Evolutionary conservation across 2,797 vertebrate species (phyloP).

Genomic region (Ctenopoma multispine): DNA sequence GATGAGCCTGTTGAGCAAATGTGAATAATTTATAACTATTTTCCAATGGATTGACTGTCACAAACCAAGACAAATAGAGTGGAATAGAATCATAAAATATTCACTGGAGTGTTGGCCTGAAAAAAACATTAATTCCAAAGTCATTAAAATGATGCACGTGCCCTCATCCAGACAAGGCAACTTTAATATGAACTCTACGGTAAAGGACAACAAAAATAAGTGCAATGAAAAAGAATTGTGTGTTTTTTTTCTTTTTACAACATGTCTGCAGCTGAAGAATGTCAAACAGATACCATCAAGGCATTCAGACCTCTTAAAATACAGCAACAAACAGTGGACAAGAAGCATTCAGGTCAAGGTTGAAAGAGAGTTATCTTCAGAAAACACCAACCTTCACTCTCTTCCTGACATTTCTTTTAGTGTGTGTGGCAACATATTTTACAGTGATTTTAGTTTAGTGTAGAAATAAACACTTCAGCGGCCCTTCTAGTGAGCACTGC

Average conservation of each 20-base stretch:
- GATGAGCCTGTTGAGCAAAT: conserved; percentile 90
- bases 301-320: conserved; percentile 40
- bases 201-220: conserved; percentile 27
- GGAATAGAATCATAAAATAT: conserved; percentile 98
- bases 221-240: conserved; percentile 10
- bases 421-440: conserved; percentile 41
- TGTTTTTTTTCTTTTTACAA: conserved; percentile 21
- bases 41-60: conserved; percentile 94
- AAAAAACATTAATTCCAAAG: conserved; percentile 91
- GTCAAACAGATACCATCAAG: conserved; percentile 52
- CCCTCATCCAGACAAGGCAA: conserved; percentile 43
- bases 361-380: conserved; percentile 60
- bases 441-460: conserved; percentile 26
- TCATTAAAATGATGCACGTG: conserved; percentile 85
- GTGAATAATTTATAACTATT: conserved; percentile 97
- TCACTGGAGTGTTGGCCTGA: conserved; percentile 90
- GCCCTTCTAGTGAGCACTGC: conserved; percentile 20
- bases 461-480: conserved; percentile 39
- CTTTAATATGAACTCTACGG: conserved; percentile 47
- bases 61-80: conserved; percentile 95
- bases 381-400: conserved; percentile 44
- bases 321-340: conserved; percentile 25
- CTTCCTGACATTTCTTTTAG: conserved; percentile 63
- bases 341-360: conserved; percentile 56
- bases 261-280: conserved; percentile 37